Conservation (phyloP, 1,140 invertebrate species). For the Neodiprion lecontei region DNA sequence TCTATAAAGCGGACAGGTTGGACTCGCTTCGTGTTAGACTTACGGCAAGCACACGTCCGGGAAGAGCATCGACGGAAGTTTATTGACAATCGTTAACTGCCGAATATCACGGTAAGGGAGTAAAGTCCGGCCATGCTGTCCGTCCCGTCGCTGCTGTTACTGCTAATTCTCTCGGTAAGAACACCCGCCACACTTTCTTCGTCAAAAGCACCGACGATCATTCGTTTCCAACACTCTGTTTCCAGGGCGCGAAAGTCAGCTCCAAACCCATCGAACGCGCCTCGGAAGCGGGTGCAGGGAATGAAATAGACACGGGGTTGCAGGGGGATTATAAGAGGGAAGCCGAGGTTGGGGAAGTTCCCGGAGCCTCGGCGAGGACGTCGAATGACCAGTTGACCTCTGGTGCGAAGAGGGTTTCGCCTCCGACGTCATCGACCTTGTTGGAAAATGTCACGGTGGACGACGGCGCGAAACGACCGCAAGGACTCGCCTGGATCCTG, state of each 20-base stretch:
- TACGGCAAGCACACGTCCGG: background rate
- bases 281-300: constrained; percentile 1
- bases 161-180: constrained; percentile 5
- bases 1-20: background rate
- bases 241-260: constrained; percentile 16
- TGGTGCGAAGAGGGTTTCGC: background rate
- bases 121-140: background rate
- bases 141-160: background rate
- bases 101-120: too few relatives aligned
- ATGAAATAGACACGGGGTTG: constrained; percentile 7
- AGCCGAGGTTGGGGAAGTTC: background rate
- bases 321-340: constrained; percentile 10
- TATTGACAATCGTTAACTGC: too few relatives aligned
- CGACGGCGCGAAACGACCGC: background rate
- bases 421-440: background rate
- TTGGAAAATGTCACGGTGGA: constrained; percentile 1
- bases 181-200: background rate
- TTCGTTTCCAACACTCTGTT: background rate
- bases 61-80: too few relatives aligned
- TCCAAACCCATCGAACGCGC: constrained; percentile 23
- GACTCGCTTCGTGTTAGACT: background rate
- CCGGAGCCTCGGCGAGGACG: background rate
- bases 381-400: background rate
- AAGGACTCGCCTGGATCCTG: constrained; percentile 30
- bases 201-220: background rate